phyloP scores from a whole-genome alignment of 2,797 vertebrate species.

The Avahi laniger region DNA sequence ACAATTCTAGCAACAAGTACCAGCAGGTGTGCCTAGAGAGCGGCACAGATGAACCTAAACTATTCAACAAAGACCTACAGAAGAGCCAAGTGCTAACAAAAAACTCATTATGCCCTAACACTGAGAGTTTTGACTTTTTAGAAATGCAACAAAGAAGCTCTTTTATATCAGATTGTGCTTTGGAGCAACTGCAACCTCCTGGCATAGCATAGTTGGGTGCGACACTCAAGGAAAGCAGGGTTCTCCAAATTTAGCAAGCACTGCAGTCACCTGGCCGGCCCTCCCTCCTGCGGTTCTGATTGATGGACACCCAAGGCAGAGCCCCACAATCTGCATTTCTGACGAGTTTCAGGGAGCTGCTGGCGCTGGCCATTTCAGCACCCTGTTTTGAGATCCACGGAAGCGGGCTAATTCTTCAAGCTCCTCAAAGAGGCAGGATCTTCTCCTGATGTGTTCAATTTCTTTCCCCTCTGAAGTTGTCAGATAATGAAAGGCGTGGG shows the following conservation, averaged over 20 bases:
- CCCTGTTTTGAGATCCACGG: not conserved
- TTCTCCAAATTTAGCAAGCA: rapidly evolving
- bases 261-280: no score
- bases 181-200: rapidly evolving
- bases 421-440: not conserved
- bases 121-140: not conserved
- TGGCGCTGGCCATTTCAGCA: no score
- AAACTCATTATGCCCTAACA: not conserved
- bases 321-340: rapidly evolving
- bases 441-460: rapidly evolving
- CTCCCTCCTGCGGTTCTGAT: no score
- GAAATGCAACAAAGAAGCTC: not conserved
- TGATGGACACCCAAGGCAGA: rapidly evolving
- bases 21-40: not conserved
- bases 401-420: not conserved
- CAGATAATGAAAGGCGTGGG: no score
- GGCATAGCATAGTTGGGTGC: not conserved
- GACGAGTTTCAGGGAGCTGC: not conserved
- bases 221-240: not conserved
- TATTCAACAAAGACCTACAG: not conserved
- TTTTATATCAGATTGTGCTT: not conserved
- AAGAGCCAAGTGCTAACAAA: not conserved
- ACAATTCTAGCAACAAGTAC: not conserved
- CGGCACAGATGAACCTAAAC: rapidly evolving
- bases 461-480: not conserved